These are phyloP conservation scores for Prionace glauca DNA, from an alignment of 2,797 vertebrate species.

Conservation along the genomic window DNA sequence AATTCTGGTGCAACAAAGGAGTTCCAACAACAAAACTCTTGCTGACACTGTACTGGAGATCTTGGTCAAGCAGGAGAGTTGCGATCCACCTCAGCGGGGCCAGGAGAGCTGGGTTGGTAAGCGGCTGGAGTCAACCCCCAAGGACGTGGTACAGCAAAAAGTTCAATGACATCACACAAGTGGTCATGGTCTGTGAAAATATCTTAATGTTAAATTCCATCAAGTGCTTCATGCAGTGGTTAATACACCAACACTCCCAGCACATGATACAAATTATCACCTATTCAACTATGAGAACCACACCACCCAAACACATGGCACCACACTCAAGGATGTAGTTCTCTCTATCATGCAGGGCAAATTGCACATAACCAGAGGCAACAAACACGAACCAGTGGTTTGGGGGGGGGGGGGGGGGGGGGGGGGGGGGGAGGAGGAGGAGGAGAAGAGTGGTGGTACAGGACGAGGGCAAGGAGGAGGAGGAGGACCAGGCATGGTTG, in stretches of 20 bases:
- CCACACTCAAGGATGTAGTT: not conserved
- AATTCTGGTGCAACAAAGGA: too few relatives aligned
- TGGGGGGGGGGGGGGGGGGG: too few relatives aligned
- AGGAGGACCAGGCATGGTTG: not conserved
- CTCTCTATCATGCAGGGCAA: not conserved
- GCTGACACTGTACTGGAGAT: not conserved
- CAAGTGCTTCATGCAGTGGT: not conserved
- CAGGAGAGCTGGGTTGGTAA: not conserved
- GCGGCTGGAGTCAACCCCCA: not conserved
- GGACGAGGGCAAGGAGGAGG: too few relatives aligned
- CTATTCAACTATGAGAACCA: not conserved
- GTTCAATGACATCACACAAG: not conserved
- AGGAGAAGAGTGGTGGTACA: too few relatives aligned
- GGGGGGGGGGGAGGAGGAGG: too few relatives aligned
- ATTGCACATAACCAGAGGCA: not conserved
- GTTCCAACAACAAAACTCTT: too few relatives aligned
- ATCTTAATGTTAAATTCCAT: not conserved
- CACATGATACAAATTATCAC: not conserved
- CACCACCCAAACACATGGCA: not conserved
- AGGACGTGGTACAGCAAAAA: not conserved
- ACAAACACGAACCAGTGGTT: not conserved
- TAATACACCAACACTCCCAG: not conserved
- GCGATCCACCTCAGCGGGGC: not conserved
- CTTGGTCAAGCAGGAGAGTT: not conserved
- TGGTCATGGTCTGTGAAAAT: not conserved